Percentiles rank a stretch among this genome's conserved stretches.
phyloP scores from a whole-genome alignment of 2,113 vertebrate genomes.

The Psophia crepitans region DNA sequence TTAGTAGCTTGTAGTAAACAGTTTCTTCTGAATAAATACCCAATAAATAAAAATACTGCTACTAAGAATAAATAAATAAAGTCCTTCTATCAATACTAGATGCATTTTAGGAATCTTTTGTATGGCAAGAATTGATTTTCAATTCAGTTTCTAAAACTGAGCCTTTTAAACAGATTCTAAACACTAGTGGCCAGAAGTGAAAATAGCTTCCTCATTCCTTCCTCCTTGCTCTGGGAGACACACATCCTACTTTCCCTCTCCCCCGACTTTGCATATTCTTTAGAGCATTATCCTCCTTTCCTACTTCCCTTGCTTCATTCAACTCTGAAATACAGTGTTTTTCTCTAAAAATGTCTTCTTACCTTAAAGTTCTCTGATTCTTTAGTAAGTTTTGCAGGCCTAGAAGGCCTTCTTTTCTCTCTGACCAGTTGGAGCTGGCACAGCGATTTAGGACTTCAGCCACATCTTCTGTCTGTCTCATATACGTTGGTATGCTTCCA shows the following conservation, averaged over 20 bases:
- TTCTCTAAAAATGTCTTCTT: background rate
- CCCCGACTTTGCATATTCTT: background rate
- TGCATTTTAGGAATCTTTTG: background rate
- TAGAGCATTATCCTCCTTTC: background rate
- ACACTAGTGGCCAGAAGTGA: background rate
- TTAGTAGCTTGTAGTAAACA: background rate
- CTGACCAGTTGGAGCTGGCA: constrained; percentile 96
- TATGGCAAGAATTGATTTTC: background rate
- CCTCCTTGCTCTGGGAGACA: background rate
- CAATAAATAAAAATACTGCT: background rate
- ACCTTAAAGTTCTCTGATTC: constrained; percentile 95
- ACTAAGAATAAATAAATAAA: background rate
- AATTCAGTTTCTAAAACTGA: background rate
- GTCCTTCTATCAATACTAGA: background rate
- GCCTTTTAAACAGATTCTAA: background rate
- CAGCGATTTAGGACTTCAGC: constrained; percentile 96
- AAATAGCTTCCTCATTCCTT: background rate
- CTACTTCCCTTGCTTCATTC: background rate
- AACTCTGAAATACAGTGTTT: background rate
- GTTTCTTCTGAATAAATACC: background rate
- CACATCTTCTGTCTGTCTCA: constrained; percentile 95
- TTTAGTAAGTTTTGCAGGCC: constrained; percentile 92
- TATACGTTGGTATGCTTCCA: constrained; percentile 92
- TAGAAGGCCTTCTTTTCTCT: constrained; percentile 93
- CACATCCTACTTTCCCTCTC: background rate